Percentiles rank a stretch among this genome's conserved stretches.
Conservation (phyloP, 2,113 vertebrate species). For the Cepphus grylle region DNA sequence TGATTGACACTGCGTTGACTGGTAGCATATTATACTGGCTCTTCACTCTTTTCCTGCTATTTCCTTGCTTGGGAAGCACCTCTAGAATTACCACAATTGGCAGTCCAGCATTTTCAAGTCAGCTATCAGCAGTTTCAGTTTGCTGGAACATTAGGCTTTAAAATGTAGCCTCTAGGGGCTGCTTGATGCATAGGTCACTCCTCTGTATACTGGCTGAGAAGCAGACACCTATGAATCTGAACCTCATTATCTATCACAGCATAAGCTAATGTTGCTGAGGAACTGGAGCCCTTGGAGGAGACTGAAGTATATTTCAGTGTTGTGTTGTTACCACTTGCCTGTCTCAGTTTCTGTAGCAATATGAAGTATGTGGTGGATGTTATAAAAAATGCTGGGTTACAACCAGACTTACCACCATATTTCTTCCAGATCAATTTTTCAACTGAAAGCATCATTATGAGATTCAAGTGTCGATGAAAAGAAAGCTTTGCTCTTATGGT, state of each 20-base stretch:
- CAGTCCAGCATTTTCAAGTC: not conserved
- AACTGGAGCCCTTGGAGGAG: not conserved
- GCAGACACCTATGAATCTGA: not conserved
- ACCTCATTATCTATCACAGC: not conserved
- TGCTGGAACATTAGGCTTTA: not conserved
- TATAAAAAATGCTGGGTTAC: not conserved
- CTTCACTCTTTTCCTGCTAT: not conserved
- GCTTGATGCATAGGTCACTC: not conserved
- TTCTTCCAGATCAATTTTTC: not conserved
- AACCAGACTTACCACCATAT: not conserved
- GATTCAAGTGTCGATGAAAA: not conserved
- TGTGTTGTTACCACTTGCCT: not conserved
- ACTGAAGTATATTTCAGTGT: not conserved
- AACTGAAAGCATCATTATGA: not conserved
- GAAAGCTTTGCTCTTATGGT: not conserved
- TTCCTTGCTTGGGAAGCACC: not conserved
- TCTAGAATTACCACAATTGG: not conserved
- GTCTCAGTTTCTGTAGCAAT: not conserved
- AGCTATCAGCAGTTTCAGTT: not conserved
- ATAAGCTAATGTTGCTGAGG: not conserved
- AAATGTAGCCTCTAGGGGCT: not conserved
- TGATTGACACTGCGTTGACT: not conserved
- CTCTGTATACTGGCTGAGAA: rapidly evolving
- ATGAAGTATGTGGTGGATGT: not conserved
- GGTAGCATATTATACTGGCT: not conserved